These are phyloP conservation scores for Heliconius hermathena DNA, from an alignment of 1,140 invertebrate species.

Conservation along the genomic window DNA sequence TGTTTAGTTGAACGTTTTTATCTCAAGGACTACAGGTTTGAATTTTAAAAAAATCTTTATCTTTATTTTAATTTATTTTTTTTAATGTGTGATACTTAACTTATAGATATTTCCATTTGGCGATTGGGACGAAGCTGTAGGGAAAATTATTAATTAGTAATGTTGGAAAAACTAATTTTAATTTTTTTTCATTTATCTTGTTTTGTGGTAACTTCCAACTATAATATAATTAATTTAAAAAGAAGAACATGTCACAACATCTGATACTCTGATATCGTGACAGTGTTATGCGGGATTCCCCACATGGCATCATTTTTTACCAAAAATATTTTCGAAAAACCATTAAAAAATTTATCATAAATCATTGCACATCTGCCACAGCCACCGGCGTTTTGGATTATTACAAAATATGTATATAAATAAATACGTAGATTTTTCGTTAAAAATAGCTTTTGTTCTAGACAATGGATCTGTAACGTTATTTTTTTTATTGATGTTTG, in stretches of 20 bases:
- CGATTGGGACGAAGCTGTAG: too few species aligned
- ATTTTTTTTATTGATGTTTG: slow-evolving; percentile 21
- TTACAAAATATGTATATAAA: slow-evolving; percentile 26
- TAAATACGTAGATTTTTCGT: background rate
- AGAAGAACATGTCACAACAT: background rate
- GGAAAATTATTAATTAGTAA: too few species aligned
- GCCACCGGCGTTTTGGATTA: slow-evolving; percentile 35
- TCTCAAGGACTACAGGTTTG: too few species aligned
- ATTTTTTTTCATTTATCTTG: background rate
- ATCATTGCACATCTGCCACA: slow-evolving; percentile 50
- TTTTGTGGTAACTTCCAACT: background rate
- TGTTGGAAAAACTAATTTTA: too few species aligned
- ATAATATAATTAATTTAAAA: slow-evolving; percentile 1
- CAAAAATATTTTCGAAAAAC: slow-evolving; percentile 47
- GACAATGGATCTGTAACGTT: slow-evolving; percentile 30
- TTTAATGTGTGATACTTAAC: too few species aligned
- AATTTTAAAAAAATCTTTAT: too few species aligned
- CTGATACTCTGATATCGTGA: slow-evolving; percentile 41
- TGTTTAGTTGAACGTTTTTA: too few species aligned
- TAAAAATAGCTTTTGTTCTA: slow-evolving; percentile 34
- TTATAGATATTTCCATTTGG: too few species aligned
- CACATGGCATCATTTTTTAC: slow-evolving; percentile 47
- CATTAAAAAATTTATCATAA: slow-evolving; percentile 49
- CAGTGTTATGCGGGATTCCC: slow-evolving; percentile 45
- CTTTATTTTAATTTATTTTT: too few species aligned